Evolutionary conservation across 2,888 invertebrate species (phyloP).

Genomic region (Patella ulyssiponensis): DNA sequence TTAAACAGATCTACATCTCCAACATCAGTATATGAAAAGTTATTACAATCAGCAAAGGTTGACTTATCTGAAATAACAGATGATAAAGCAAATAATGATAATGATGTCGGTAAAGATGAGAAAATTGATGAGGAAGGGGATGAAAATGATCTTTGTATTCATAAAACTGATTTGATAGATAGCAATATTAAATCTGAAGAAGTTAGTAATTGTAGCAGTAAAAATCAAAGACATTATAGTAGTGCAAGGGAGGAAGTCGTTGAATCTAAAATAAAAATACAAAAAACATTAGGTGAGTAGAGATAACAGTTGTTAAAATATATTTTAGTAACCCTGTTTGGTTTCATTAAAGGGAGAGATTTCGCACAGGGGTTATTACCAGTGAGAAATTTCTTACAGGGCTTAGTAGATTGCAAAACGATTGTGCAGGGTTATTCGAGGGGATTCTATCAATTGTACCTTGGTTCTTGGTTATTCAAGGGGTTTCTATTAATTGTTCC

Average conservation of each 20-base stretch:
- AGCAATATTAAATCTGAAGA: background rate
- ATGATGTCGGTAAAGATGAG: constrained; percentile 4
- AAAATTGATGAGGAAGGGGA: constrained; percentile 4
- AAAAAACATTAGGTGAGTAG: background rate
- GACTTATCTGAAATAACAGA: constrained; percentile 16
- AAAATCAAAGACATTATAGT: background rate
- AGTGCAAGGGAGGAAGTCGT: constrained; percentile 19
- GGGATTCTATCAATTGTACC: too few relatives aligned
- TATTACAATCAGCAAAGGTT: constrained; percentile 53
- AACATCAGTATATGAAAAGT: constrained; percentile 60
- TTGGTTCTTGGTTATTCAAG: too few relatives aligned
- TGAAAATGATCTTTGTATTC: constrained; percentile 10
- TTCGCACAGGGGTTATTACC: too few relatives aligned
- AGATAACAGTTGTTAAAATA: too few relatives aligned
- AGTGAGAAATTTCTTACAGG: too few relatives aligned
- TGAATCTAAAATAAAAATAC: constrained; percentile 26
- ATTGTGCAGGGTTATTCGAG: too few relatives aligned
- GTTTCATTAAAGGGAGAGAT: too few relatives aligned
- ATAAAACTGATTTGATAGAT: background rate
- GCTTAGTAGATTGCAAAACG: too few relatives aligned
- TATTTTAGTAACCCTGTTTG: too few relatives aligned
- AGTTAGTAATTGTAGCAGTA: constrained; percentile 4
- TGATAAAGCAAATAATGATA: constrained; percentile 13
- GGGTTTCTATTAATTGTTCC: too few relatives aligned
- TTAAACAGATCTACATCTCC: constrained; percentile 62